Conservation (phyloP, 2,888 invertebrate species). For the Cheilosia impressa region DNA sequence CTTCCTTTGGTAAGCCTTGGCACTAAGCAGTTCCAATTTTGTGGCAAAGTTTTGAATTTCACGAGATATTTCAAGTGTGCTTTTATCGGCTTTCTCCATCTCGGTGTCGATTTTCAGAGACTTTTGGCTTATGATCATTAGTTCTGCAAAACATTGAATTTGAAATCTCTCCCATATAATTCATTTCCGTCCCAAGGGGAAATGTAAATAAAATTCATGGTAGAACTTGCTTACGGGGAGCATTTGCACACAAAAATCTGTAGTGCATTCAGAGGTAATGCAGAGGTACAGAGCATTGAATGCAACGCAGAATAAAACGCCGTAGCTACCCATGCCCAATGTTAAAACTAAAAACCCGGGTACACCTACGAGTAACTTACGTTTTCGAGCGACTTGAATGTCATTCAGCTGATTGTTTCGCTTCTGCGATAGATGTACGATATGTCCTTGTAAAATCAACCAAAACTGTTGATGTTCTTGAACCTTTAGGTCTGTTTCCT, state of each 20-base stretch:
- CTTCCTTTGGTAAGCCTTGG: conserved; percentile 85
- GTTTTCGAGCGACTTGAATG: conserved; percentile 89
- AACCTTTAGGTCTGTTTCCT: conserved; percentile 86
- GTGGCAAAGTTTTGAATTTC: conserved; percentile 86
- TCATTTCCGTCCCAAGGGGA: too few relatives aligned
- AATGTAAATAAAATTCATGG: too few relatives aligned
- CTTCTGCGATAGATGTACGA: conserved; percentile 88
- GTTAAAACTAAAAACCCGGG: too few relatives aligned
- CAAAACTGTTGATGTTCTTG: conserved; percentile 89
- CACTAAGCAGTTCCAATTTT: conserved; percentile 86
- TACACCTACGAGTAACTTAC: conserved; percentile 81
- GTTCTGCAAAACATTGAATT: conserved; percentile 77
- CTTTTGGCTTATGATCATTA: conserved; percentile 89
- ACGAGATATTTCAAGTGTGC: conserved; percentile 86
- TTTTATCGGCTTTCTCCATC: conserved; percentile 85
- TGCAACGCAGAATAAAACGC: too few relatives aligned
- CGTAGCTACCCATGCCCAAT: too few relatives aligned
- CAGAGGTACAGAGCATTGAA: too few relatives aligned
- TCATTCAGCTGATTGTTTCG: conserved; percentile 88
- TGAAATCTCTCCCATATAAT: background rate
- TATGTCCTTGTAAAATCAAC: conserved; percentile 90
- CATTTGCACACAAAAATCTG: too few relatives aligned
- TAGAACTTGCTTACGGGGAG: too few relatives aligned
- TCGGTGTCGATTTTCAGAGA: conserved; percentile 88
- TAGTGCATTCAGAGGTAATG: too few relatives aligned